A percentile compares a stretch with the other conserved stretches of the same genome.
Evolutionary conservation across 2,797 vertebrate species (phyloP).

Genomic region (Melanotaenia nigrans): DNA sequence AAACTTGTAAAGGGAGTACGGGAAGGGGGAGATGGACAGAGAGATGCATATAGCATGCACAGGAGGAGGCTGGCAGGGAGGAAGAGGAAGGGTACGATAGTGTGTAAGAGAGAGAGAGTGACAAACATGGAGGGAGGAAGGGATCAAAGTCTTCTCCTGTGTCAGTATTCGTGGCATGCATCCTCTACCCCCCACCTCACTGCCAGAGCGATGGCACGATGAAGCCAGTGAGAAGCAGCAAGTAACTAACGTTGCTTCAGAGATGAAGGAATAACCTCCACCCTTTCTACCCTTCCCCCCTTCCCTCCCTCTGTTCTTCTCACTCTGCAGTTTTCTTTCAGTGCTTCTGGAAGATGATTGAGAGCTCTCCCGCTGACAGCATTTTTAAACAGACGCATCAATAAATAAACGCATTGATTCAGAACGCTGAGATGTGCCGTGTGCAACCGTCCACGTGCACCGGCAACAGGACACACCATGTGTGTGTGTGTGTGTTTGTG

Average conservation of each 20-base stretch:
- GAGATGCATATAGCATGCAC: conserved; percentile 11
- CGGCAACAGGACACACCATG: background rate
- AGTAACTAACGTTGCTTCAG: conserved; percentile 46
- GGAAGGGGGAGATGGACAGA: background rate
- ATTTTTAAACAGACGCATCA: conserved; percentile 65
- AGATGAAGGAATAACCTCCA: conserved; percentile 37
- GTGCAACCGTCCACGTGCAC: background rate
- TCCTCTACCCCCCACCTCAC: conserved; percentile 46
- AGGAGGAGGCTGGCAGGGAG: conserved; percentile 19
- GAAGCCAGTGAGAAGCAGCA: conserved; percentile 42
- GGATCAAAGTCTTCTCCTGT: conserved; percentile 62
- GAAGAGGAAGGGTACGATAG: background rate
- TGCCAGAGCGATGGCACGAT: conserved; percentile 54
- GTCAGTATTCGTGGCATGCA: conserved; percentile 66
- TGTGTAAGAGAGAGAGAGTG: conserved; percentile 23
- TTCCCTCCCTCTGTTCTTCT: background rate
- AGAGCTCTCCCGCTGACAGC: conserved; percentile 57
- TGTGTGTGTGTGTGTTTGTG: conserved; percentile 15
- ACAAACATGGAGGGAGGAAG: conserved; percentile 17
- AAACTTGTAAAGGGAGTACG: background rate
- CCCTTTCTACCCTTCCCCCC: background rate
- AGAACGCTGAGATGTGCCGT: conserved; percentile 14
- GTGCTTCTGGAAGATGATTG: conserved; percentile 64
- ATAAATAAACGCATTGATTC: conserved; percentile 68
- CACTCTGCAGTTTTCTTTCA: conserved; percentile 43